Evolutionary conservation across 2,113 vertebrate genomes (phyloP).

Genomic region (Microcebus ravelobensis): DNA sequence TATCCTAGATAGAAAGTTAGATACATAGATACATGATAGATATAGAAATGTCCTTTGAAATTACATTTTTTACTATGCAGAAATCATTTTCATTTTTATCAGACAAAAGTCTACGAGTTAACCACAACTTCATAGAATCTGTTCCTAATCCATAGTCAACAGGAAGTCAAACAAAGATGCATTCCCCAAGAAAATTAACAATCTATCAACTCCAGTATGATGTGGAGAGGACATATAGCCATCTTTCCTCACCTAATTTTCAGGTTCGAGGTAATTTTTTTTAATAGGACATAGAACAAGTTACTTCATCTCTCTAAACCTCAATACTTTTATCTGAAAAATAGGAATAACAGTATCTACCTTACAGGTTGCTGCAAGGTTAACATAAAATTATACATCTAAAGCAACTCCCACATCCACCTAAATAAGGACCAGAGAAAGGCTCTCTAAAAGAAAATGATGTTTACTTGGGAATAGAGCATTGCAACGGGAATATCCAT

Average conservation of each 20-base stretch:
- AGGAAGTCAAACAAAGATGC: neutral
- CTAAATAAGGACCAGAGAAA: neutral
- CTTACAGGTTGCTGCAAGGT: neutral
- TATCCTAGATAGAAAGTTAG: neutral
- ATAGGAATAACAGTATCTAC: neutral
- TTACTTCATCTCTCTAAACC: neutral
- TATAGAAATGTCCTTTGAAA: neutral
- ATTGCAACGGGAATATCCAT: neutral
- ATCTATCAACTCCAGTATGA: neutral
- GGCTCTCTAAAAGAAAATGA: neutral
- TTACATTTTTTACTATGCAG: neutral
- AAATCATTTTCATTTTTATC: constrained; percentile 10
- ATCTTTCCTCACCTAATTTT: constrained; percentile 3
- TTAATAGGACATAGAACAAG: neutral
- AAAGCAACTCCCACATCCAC: neutral
- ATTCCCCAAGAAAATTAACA: neutral
- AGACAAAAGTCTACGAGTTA: neutral
- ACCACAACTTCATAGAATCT: neutral
- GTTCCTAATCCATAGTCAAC: neutral
- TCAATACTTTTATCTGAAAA: constrained; percentile 2
- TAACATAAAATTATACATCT: neutral
- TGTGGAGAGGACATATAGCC: neutral
- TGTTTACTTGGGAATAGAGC: neutral
- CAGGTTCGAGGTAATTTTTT: neutral
- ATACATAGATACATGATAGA: neutral